Evolutionary conservation across 2,797 vertebrate genomes (phyloP), one percentile per base, ranked within the genome.

Genomic region (Florisuga fusca): DNA sequence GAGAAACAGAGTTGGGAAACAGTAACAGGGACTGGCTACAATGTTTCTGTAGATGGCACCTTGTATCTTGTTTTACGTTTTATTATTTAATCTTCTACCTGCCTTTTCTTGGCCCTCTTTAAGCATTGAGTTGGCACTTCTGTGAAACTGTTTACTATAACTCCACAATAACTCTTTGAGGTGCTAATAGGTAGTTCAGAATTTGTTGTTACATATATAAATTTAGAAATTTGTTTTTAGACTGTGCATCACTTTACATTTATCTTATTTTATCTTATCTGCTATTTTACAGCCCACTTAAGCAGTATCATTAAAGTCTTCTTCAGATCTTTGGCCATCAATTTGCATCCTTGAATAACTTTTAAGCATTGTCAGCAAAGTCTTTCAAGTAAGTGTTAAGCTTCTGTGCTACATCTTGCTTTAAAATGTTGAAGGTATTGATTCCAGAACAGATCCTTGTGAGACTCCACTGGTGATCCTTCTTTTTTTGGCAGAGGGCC

Each of bases 261-360:
- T 89, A 73, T 34, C 58, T 79, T 33, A 26, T 50, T 50, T 74
- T 31, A 53, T 69, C 51, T 90, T 74, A 62, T 34, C n/a, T 90
- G 36, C n/a, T 90, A 3, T 78, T 94, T 91, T 75, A 75, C 54
- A 90, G 46, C 31, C 29, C 12, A 38, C 17, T 68, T 75, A 67
- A 85, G 38, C 41, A 38, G 12, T 68, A 9, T 72, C n/a, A 19
- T 62, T 91, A 62, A 84, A 50, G 25, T 43, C 31, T 1, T 69
- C 53, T 84, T 85, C 55, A 78, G 72, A 51, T 87, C 36, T 87
- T 67, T 54, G n/a, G 10, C 43, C 25, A 2, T 71, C 0, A 1
- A n/a, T 84, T 94, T 90, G 89, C 48, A 55, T 87, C 11, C 41
- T 67, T 45, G 78, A 26, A 62, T 5, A 78, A 54, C 71, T 45